These are phyloP conservation scores for Pachycephus smyrnensis DNA, from an alignment of 2,888 invertebrate species.

Conservation along the genomic window DNA sequence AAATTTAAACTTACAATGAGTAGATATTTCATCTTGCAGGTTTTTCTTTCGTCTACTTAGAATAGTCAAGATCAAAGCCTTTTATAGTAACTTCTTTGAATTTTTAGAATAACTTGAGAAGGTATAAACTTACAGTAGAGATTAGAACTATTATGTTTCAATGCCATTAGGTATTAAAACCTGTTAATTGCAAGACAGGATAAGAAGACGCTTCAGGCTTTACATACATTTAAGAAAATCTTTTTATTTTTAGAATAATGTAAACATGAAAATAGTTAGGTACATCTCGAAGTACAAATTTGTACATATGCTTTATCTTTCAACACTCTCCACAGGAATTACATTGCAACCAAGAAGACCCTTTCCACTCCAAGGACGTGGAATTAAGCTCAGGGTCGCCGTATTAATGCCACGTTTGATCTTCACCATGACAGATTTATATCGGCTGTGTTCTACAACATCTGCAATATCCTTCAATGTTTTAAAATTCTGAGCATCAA, in stretches of 20 bases:
- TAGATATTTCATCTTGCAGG: conserved; percentile 25
- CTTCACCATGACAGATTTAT: conserved; percentile 69
- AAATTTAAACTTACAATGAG: background rate
- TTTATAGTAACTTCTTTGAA: conserved; percentile 10
- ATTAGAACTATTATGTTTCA: conserved; percentile 37
- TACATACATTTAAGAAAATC: background rate
- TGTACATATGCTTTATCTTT: conserved; percentile 53
- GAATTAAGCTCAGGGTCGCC: conserved; percentile 74
- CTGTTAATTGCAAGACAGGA: background rate
- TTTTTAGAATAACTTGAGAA: conserved; percentile 20
- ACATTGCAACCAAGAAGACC: conserved; percentile 83
- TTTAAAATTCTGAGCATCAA: conserved; percentile 78
- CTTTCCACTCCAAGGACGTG: conserved; percentile 82
- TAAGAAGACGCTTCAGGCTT: background rate
- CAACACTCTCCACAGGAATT: conserved; percentile 67
- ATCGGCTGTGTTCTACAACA: conserved; percentile 75
- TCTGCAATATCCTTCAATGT: conserved; percentile 77
- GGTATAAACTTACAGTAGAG: conserved; percentile 21
- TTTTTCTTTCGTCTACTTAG: background rate
- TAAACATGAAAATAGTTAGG: conserved; percentile 25
- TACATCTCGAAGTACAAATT: conserved; percentile 5
- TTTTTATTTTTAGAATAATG: conserved; percentile 7
- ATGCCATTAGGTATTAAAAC: conserved; percentile 8
- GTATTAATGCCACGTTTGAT: conserved; percentile 70
- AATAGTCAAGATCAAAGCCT: background rate